Evolutionary conservation across 1,140 invertebrate genomes (phyloP).

Genomic region (Scaptomyza graminum): DNA sequence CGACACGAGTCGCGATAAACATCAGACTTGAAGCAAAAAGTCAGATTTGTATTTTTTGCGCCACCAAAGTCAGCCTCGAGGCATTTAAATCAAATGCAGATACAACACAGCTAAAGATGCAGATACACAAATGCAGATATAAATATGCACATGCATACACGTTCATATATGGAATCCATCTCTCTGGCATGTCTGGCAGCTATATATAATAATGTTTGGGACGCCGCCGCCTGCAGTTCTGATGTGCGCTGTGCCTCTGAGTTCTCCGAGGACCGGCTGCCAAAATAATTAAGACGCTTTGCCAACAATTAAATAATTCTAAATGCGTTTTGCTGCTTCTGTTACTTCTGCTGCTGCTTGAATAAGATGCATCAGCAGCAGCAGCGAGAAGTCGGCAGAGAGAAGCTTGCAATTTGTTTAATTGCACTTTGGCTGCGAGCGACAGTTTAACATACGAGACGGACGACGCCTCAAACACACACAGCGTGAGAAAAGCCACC

Average conservation of each 20-base stretch:
- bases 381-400: background rate
- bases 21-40: conserved; percentile 56
- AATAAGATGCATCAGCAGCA: background rate
- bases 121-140: background rate
- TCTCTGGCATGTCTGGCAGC: conserved; percentile 34
- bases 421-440: conserved; percentile 77
- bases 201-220: conserved; percentile 25
- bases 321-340: conserved; percentile 8
- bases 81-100: conserved; percentile 1
- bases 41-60: conserved; percentile 16
- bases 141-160: background rate
- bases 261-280: conserved; percentile 56
- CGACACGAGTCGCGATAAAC: conserved; percentile 53
- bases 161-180: conserved; percentile 11
- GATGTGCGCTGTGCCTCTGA: too few species aligned
- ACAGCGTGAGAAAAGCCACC: conserved; percentile 77
- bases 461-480: conserved; percentile 46
- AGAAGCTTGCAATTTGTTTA: conserved; percentile 74
- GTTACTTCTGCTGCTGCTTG: background rate
- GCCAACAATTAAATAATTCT: conserved; percentile 82
- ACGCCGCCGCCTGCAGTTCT: conserved; percentile 52
- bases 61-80: conserved; percentile 44
- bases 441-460: conserved; percentile 80
- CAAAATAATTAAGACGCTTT: conserved; percentile 83
- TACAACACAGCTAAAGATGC: background rate